Conservation (phyloP, 2,113 vertebrate species). For the Ageneiosus marmoratus region DNA sequence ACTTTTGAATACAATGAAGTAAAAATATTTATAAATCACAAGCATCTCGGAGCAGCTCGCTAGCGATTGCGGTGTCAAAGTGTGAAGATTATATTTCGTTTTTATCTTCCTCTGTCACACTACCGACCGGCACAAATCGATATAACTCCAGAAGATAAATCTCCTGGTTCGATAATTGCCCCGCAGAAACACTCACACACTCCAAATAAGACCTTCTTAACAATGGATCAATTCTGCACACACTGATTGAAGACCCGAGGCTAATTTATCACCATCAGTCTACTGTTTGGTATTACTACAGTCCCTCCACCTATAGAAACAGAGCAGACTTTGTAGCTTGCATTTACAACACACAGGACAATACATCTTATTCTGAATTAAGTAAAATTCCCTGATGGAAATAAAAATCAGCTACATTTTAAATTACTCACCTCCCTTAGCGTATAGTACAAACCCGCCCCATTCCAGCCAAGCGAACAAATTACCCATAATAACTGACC, state of each 20-base stretch:
- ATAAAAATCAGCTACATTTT: conserved; percentile 40
- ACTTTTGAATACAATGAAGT: neutral
- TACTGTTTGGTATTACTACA: neutral
- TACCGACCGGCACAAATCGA: conserved; percentile 21
- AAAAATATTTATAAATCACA: neutral
- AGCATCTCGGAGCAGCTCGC: neutral
- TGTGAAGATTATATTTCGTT: conserved; percentile 31
- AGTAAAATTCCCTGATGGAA: conserved; percentile 41
- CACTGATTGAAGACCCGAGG: conserved; percentile 24
- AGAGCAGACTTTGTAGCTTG: neutral
- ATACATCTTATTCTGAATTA: conserved; percentile 60
- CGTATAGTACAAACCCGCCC: conserved; percentile 36
- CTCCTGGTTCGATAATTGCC: conserved; percentile 50
- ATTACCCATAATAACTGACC: conserved; percentile 59
- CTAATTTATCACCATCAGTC: neutral
- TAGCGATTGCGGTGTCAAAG: conserved; percentile 5
- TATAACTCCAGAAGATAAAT: conserved; percentile 52
- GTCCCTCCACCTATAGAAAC: neutral
- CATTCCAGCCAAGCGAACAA: conserved; percentile 1
- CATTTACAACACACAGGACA: conserved; percentile 33
- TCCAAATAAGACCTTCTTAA: conserved; percentile 7
- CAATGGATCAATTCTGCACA: conserved; percentile 45
- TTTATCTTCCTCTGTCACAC: neutral
- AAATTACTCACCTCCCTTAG: conserved; percentile 19
- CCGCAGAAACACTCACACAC: neutral